Evolutionary conservation across 2,888 invertebrate species (phyloP).

Genomic region (Drosophila atripex): DNA sequence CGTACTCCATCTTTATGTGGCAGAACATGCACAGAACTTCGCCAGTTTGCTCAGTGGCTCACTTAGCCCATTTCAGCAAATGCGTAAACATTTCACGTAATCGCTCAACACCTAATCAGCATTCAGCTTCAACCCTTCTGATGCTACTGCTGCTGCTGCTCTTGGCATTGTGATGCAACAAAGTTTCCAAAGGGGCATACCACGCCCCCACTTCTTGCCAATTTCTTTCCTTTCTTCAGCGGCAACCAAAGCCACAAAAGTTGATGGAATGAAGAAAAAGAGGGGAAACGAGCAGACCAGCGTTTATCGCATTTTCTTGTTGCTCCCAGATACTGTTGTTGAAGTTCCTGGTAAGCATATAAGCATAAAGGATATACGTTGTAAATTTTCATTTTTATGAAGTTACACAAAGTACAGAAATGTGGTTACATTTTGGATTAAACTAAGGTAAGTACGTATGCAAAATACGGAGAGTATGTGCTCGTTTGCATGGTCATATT

Average conservation of each 20-base stretch:
- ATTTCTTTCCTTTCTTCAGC: not conserved
- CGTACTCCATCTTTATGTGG: slow-evolving; percentile 14
- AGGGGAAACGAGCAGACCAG: slow-evolving; percentile 50
- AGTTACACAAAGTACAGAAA: slow-evolving; percentile 76
- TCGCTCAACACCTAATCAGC: slow-evolving; percentile 73
- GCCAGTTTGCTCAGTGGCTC: slow-evolving; percentile 17
- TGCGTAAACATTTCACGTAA: slow-evolving; percentile 75
- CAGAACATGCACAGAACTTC: slow-evolving; percentile 31
- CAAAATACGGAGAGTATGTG: slow-evolving; percentile 37
- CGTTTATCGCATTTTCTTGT: slow-evolving; percentile 65
- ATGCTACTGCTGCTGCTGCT: slow-evolving; percentile 24
- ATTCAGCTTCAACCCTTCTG: slow-evolving; percentile 59
- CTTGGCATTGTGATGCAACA: slow-evolving; percentile 65
- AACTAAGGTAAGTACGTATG: slow-evolving; percentile 51
- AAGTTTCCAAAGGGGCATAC: slow-evolving; percentile 49
- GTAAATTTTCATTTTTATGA: slow-evolving; percentile 80
- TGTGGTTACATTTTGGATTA: slow-evolving; percentile 79
- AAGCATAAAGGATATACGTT: slow-evolving; percentile 77
- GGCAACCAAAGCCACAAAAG: slow-evolving; percentile 63
- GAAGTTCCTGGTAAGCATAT: slow-evolving; percentile 51
- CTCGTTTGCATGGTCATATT: slow-evolving; percentile 23
- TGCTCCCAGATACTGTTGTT: slow-evolving; percentile 26
- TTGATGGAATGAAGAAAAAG: slow-evolving; percentile 55
- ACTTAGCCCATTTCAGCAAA: slow-evolving; percentile 49
- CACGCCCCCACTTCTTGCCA: slow-evolving; percentile 29